Evolutionary conservation across 2,888 invertebrate species (phyloP).

Genomic region (Ganaspis brasiliensis): DNA sequence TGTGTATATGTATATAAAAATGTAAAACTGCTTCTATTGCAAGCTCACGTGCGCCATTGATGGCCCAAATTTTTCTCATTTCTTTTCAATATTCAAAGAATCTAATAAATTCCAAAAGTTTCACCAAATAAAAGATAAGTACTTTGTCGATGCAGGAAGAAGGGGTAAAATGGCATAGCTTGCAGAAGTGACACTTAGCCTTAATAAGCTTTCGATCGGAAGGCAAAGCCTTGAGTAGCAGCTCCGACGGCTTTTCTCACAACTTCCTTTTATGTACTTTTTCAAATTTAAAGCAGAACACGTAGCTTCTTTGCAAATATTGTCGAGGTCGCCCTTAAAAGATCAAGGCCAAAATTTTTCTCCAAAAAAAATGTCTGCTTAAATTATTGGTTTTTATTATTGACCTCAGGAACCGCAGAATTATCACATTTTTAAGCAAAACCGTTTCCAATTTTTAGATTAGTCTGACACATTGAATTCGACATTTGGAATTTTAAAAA

Average conservation of each 20-base stretch:
- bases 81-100: conserved; percentile 55
- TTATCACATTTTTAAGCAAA: too few relatives aligned
- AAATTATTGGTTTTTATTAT: too few relatives aligned
- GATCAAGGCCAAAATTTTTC: neutral
- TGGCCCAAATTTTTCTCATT: conserved; percentile 29
- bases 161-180: conserved; percentile 63
- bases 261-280: neutral
- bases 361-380: too few relatives aligned
- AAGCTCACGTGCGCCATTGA: neutral
- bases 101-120: conserved; percentile 65
- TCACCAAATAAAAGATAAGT: conserved; percentile 45
- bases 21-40: neutral
- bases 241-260: conserved; percentile 44
- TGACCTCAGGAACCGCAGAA: too few relatives aligned
- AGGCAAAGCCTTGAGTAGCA: conserved; percentile 51
- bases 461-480: neutral
- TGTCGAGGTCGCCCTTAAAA: neutral
- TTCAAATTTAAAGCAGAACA: neutral
- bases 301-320: conserved; percentile 4
- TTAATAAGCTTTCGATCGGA: conserved; percentile 76
- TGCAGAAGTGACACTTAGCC: conserved; percentile 74
- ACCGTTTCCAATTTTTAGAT: neutral
- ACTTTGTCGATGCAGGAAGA: conserved; percentile 46
- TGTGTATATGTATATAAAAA: neutral
- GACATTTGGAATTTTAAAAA: too few relatives aligned